Evolutionary conservation across 2,888 invertebrate genomes (phyloP).

Genomic region (Mesochorus sp.): DNA sequence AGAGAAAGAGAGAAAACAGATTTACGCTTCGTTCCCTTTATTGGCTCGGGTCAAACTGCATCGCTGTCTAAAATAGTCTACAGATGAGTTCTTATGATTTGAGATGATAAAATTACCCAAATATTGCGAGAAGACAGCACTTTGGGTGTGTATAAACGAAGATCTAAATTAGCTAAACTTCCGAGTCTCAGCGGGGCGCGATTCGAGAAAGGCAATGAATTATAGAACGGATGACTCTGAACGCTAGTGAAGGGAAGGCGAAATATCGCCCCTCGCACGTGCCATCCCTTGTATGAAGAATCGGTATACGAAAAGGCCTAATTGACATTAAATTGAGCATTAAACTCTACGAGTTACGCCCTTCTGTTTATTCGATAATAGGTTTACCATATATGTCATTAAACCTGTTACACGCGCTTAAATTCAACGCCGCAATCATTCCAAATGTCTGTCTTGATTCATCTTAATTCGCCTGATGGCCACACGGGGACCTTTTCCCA

Average conservation of each 20-base stretch:
- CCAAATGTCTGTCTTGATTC: conserved; percentile 67
- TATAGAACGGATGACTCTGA: conserved; percentile 22
- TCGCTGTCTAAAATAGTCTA: conserved; percentile 5
- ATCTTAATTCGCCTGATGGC: conserved; percentile 67
- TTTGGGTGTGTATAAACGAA: conserved; percentile 37
- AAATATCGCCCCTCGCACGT: not conserved
- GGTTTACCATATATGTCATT: conserved; percentile 12
- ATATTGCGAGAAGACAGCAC: conserved; percentile 5
- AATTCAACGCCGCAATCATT: conserved; percentile 37
- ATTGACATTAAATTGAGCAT: not conserved
- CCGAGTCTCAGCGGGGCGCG: conserved; percentile 9
- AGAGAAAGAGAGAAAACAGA: not conserved
- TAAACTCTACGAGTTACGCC: not conserved
- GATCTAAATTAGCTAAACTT: conserved; percentile 38
- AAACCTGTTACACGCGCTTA: conserved; percentile 66
- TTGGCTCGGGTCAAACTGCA: conserved; percentile 48
- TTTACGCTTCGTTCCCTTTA: conserved; percentile 30
- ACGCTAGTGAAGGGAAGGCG: conserved; percentile 14
- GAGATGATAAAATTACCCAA: conserved; percentile 17
- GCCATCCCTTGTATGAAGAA: not conserved
- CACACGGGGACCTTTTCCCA: not conserved
- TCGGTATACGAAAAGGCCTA: not conserved
- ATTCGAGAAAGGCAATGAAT: conserved; percentile 26
- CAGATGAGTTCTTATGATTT: conserved; percentile 16
- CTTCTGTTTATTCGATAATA: not conserved